phyloP scores from a whole-genome alignment of 1,140 invertebrate genomes.

The Calephelis nemesis region DNA sequence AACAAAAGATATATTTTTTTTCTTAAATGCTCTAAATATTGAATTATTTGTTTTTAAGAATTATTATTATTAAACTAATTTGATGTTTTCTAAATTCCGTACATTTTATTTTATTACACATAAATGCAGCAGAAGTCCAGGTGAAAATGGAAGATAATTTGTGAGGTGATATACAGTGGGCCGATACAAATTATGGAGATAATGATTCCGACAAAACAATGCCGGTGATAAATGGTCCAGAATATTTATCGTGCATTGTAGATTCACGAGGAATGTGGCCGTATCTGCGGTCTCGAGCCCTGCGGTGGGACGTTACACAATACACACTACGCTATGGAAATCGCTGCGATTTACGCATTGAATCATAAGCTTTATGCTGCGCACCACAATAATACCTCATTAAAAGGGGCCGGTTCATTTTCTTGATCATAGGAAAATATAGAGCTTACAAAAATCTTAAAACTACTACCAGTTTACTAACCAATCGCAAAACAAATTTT shows the following conservation, averaged over 20 bases:
- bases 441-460: no score
- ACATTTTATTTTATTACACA: constrained; percentile 12
- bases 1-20: no score
- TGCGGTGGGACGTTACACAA: constrained; percentile 3
- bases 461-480: no score
- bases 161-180: constrained; percentile 40
- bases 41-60: no score
- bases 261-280: constrained; percentile 44
- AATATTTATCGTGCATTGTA: constrained; percentile 42
- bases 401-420: no score
- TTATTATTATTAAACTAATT: neutral
- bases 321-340: neutral
- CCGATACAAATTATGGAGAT: constrained; percentile 47
- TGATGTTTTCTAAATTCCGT: neutral
- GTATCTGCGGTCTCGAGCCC: constrained; percentile 8
- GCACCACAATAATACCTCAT: no score
- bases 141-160: constrained; percentile 36
- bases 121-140: constrained; percentile 15
- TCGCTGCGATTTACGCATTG: constrained; percentile 4
- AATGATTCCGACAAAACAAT: constrained; percentile 51
- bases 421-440: no score
- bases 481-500: no score
- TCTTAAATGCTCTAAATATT: no score
- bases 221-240: constrained; percentile 41
- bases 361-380: neutral